Evolutionary conservation across 2,888 invertebrate genomes (phyloP).

Genomic region (Cepaea hortensis): DNA sequence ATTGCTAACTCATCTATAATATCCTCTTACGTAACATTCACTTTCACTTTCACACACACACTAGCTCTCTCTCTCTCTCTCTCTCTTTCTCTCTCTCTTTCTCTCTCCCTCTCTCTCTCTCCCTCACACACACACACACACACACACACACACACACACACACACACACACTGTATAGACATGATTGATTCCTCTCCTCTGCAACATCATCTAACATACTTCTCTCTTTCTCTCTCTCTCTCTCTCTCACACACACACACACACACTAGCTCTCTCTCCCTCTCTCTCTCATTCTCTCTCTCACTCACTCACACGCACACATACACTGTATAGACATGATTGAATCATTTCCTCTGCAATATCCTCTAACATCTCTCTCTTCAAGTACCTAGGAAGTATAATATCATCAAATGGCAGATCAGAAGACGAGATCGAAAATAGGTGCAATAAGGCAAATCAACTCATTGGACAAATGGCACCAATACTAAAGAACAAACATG

Average conservation of each 20-base stretch:
- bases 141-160: background rate
- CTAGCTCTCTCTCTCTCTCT: background rate
- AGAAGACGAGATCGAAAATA: too few species aligned
- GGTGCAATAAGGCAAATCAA: too few species aligned
- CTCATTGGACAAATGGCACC: too few species aligned
- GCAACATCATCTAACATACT: background rate
- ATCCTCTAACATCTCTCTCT: too few species aligned
- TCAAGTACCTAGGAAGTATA: too few species aligned
- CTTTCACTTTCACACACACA: background rate
- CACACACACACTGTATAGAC: background rate
- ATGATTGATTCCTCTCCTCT: background rate
- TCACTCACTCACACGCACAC: background rate
- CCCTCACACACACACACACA: background rate
- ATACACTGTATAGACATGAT: background rate
- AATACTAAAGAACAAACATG: too few species aligned
- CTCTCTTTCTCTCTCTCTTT: conserved; percentile 18
- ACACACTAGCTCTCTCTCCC: background rate
- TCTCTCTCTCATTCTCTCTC: conserved; percentile 12
- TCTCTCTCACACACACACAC: background rate
- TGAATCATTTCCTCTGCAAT: too few species aligned
- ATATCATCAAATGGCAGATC: too few species aligned
- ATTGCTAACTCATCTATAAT: too few species aligned
- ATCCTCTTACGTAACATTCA: background rate
- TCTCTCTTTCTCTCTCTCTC: too few species aligned
- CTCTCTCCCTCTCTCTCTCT: conserved; percentile 21